A percentile compares a stretch with the other conserved stretches of the same genome.
phyloP scores from a whole-genome alignment of 2,113 vertebrate species.

The Cephalopterus ornatus region DNA sequence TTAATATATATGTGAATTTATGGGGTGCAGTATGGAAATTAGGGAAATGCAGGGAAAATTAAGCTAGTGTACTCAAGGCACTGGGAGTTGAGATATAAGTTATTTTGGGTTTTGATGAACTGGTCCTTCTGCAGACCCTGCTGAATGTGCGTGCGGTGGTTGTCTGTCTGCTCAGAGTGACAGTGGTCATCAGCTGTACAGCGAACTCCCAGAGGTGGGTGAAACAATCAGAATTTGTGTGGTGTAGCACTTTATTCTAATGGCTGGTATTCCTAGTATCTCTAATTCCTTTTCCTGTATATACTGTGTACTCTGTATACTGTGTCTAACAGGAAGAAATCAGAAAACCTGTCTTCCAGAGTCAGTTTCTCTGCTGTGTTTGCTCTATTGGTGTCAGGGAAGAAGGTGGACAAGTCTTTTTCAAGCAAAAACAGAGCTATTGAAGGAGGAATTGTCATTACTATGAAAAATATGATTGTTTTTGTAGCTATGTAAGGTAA shows the following conservation, averaged over 20 bases:
- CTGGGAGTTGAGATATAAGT: not conserved
- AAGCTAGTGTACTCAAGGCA: not conserved
- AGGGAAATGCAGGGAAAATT: not conserved
- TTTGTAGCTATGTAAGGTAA: not conserved
- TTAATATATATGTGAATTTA: not conserved
- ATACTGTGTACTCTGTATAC: not conserved
- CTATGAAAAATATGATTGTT: not conserved
- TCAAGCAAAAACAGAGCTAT: not conserved
- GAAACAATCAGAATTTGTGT: not conserved
- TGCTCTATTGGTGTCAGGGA: not conserved
- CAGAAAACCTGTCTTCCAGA: not conserved
- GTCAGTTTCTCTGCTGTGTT: not conserved
- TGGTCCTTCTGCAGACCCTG: not conserved
- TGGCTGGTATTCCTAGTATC: not conserved
- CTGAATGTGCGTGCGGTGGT: fast-evolving
- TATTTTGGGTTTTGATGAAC: not conserved
- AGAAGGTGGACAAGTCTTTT: not conserved
- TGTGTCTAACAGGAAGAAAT: not conserved
- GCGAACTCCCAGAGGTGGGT: not conserved
- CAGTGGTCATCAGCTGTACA: not conserved
- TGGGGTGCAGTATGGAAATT: not conserved
- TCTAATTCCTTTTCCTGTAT: not conserved
- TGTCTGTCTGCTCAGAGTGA: not conserved
- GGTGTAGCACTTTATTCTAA: not conserved
- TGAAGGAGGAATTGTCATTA: not conserved